These are phyloP conservation scores for Lampropteryx suffumata DNA, from an alignment of 2,888 invertebrate genomes.

Conservation along the genomic window DNA sequence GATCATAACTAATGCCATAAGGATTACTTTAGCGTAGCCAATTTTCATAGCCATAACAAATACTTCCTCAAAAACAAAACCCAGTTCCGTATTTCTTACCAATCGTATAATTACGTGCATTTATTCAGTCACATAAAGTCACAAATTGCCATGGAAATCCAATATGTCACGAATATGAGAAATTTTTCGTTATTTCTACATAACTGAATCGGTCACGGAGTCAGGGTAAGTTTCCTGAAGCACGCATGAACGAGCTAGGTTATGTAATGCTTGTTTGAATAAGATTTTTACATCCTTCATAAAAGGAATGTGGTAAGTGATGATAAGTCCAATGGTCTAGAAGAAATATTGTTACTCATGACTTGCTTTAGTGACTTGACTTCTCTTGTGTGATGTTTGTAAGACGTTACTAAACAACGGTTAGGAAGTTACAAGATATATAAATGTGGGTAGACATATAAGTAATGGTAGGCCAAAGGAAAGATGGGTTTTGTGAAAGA, in stretches of 20 bases:
- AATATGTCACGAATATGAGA: conserved; percentile 34
- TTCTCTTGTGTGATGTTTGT: too few relatives aligned
- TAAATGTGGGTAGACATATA: too few relatives aligned
- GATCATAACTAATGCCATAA: too few relatives aligned
- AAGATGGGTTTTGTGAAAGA: too few relatives aligned
- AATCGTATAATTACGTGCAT: conserved; percentile 13
- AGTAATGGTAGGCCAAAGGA: too few relatives aligned
- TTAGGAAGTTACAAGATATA: too few relatives aligned
- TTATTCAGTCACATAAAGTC: conserved; percentile 17
- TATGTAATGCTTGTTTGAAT: conserved; percentile 19
- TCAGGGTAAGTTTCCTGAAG: conserved; percentile 16
- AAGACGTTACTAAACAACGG: too few relatives aligned
- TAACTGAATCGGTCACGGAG: conserved; percentile 29
- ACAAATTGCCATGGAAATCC: conserved; percentile 29
- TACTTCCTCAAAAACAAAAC: background rate
- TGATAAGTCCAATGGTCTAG: background rate
- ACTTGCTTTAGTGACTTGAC: too few relatives aligned
- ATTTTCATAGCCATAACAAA: too few relatives aligned
- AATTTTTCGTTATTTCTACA: conserved; percentile 30
- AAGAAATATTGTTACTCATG: background rate
- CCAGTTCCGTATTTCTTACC: background rate
- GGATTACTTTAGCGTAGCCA: too few relatives aligned
- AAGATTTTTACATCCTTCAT: conserved; percentile 5
- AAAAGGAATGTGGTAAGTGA: background rate
- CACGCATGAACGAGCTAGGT: conserved; percentile 15